Evolutionary conservation across 2,113 vertebrate genomes (phyloP), one percentile per base, ranked within the genome.

Genomic region (Tyto alba): DNA sequence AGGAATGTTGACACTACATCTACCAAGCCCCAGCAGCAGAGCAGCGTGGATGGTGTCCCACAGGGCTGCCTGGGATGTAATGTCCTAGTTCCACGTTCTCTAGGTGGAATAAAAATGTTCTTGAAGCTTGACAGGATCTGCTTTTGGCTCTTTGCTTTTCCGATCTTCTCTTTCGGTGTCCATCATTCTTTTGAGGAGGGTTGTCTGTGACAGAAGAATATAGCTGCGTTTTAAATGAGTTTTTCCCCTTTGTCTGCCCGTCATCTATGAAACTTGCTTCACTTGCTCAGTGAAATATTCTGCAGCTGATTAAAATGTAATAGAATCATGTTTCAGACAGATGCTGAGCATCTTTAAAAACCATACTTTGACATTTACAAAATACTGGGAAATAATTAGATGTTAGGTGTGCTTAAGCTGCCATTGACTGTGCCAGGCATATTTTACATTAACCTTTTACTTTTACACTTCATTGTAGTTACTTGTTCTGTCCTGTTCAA

Each of bases 331-430:
- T 87, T 89, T 72, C 48, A 89, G 85, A 45, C 59, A 87, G 81
- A 84, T 29, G 38, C 92, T 19, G 66, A 68, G 43, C 75, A 34
- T 73, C 82, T 85, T 87, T 87, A 89, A 86, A 91, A 80, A 45
- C 52, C 60, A 17, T 57, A 30, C 60, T 74, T 74, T 55, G 80
- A 87, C 73, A 74, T 77, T 86, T 94, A 41, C n/a, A 66, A 66
- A 94, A 79, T 48, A 52, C 12, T 69, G 38, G 57, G 47, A 69
- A 87, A 60, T 87, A 90, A 71, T 87, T 62, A 74, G 64, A 67
- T 72, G 45, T 64, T 52, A 9, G 63, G 29, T 63, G 48, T 86
- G 80, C 48, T 79, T 50, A 16, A 29, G 43, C 41, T 84, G 72
- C 79, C 4, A 1, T 6, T 29, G 9, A 4, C 43, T 59, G 34